Percentiles rank a stretch among this genome's conserved stretches.
These are phyloP conservation scores for Danio kyathit DNA, from an alignment of 2,797 vertebrate genomes.

Conservation along the genomic window DNA sequence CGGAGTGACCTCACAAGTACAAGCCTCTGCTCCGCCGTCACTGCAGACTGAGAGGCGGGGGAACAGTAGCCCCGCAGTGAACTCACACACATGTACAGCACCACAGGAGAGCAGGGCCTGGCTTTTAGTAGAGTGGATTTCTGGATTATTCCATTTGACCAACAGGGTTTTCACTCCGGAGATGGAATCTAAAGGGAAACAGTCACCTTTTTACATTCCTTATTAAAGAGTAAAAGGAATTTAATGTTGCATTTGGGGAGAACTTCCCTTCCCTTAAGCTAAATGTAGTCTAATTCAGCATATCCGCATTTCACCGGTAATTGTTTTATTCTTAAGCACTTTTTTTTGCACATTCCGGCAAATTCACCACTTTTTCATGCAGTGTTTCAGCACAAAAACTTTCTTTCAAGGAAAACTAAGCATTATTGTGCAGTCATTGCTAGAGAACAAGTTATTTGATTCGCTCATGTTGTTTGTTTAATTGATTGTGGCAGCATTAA, in stretches of 20 bases:
- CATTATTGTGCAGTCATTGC: not conserved
- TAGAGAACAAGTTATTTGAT: not conserved
- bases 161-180: conserved; percentile 50
- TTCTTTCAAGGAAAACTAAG: not conserved
- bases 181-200: conserved; percentile 57
- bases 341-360: not conserved
- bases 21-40: conserved; percentile 39
- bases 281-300: conserved; percentile 35
- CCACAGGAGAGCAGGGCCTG: conserved; percentile 51
- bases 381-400: conserved; percentile 24
- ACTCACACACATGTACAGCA: conserved; percentile 42
- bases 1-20: conserved; percentile 54
- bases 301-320: conserved; percentile 21
- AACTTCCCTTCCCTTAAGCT: conserved; percentile 30
- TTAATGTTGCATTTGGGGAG: conserved; percentile 49
- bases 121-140: conserved; percentile 57
- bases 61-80: conserved; percentile 34
- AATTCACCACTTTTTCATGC: not conserved
- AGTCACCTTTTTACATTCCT: conserved; percentile 53
- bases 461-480: not conserved
- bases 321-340: conserved; percentile 21
- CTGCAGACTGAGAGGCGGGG: conserved; percentile 17
- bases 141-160: conserved; percentile 57
- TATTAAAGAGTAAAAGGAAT: conserved; percentile 52
- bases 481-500: not conserved